These are phyloP conservation scores for Luperina nickerlii DNA, from an alignment of 2,888 invertebrate species.

Conservation along the genomic window DNA sequence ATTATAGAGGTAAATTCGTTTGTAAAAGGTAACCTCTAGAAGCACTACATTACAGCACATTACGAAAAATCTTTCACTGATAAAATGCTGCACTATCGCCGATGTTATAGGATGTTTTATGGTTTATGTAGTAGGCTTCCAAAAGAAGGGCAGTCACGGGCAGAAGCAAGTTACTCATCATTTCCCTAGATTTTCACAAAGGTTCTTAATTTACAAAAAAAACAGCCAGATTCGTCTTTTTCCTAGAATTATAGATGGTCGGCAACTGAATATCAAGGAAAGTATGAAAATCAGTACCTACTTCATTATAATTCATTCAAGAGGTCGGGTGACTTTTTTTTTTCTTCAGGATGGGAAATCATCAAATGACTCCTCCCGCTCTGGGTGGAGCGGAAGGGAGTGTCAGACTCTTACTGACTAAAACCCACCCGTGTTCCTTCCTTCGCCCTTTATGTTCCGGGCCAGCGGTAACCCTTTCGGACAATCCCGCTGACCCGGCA, in stretches of 20 bases:
- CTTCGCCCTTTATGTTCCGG: too few species aligned
- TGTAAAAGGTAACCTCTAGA: not conserved
- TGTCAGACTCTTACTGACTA: too few species aligned
- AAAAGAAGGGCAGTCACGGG: not conserved
- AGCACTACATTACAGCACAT: not conserved
- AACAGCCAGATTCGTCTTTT: not conserved
- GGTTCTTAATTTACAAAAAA: not conserved
- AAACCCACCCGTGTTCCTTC: too few species aligned
- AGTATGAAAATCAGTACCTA: not conserved
- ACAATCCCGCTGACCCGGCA: too few species aligned
- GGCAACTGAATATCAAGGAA: conserved; percentile 5
- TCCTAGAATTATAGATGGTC: not conserved
- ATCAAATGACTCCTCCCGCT: too few species aligned
- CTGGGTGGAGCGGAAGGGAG: too few species aligned
- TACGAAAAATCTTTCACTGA: not conserved
- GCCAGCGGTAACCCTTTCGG: too few species aligned
- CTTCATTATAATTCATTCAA: too few species aligned
- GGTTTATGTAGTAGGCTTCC: not conserved
- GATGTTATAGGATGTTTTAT: not conserved
- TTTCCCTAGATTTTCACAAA: not conserved
- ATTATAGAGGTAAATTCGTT: not conserved
- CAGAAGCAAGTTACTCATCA: not conserved
- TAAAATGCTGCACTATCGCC: not conserved
- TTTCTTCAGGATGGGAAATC: too few species aligned
- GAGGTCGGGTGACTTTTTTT: too few species aligned